Evolutionary conservation across 1,140 invertebrate species (phyloP), one percentile per base, ranked within the genome.

Genomic region (Zophobas morio): DNA sequence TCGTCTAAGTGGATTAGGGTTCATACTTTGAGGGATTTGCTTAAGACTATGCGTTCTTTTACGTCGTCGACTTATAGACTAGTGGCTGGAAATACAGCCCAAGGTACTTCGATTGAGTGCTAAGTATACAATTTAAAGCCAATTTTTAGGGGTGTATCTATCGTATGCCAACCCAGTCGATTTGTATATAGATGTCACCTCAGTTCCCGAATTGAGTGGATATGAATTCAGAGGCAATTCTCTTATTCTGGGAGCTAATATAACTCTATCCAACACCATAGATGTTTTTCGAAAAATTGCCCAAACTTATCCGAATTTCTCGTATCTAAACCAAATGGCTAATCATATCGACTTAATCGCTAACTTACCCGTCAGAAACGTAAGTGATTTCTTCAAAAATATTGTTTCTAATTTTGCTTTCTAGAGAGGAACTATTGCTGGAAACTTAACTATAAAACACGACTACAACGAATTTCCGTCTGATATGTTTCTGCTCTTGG

Each of bases 391-490:
- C 56, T 51, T 71, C 32, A 4, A 40, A 49, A 33, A 32, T 8
- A 8, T 6, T 60, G 8, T 49, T 66, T 57, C 6, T 36, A 34
- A 8, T 51, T 39, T 70, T 20, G 47, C 79, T 87, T 88, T 49
- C 82, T 82, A 94, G 92, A 89, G 91, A 80, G 94, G 92, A 74
- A 92, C 91, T 32, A 87, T 95, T 75, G 94, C 92, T 56, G 95
- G 95, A 47, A 96, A 96, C 85, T 87, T 96, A 75, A 92, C 91
- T 86, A 89, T 96, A 53, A 96, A 96, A 87, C 89, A 95, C 83
- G 78, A 86, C 8, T 88, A 95, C 81, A 88, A 87, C 5, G 91
- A 94, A 83, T 96, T 96, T 86, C 93, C 92, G 37, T 96, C 94
- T 0, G 94, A 96, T 86, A 81, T 96, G 32, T 96, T 94, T 85